phyloP scores from a whole-genome alignment of 2,113 vertebrate genomes.

The Sisor rabdophorus region DNA sequence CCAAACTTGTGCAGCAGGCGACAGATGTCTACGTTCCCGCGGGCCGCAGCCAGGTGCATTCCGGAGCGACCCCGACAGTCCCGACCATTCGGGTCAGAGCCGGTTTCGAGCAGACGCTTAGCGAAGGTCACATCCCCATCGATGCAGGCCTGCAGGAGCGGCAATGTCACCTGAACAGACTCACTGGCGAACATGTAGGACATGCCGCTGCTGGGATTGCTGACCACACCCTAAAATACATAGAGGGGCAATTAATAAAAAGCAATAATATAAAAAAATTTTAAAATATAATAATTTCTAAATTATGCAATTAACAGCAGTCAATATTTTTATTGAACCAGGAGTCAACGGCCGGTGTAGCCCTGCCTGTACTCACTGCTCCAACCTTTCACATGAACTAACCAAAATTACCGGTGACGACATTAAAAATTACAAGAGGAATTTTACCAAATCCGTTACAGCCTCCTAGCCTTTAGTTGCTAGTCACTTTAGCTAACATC shows the following conservation, averaged over 20 bases:
- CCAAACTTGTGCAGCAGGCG: constrained; percentile 82
- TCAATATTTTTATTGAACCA: too few species aligned
- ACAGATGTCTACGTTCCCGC: constrained; percentile 82
- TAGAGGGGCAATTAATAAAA: too few species aligned
- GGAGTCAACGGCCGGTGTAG: too few species aligned
- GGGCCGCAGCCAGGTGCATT: constrained; percentile 80
- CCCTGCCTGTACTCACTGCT: too few species aligned
- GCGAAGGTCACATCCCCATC: constrained; percentile 79
- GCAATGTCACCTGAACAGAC: constrained; percentile 76
- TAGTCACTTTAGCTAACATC: neutral
- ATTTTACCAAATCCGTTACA: neutral
- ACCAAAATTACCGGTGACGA: too few species aligned
- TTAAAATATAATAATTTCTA: too few species aligned
- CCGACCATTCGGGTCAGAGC: constrained; percentile 80
- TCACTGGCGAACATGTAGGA: constrained; percentile 83
- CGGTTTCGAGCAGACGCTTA: constrained; percentile 78
- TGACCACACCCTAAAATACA: too few species aligned
- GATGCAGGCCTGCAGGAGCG: constrained; percentile 81
- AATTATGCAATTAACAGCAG: too few species aligned
- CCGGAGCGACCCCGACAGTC: constrained; percentile 80
- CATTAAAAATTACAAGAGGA: too few species aligned
- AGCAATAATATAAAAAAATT: too few species aligned
- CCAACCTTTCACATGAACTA: too few species aligned
- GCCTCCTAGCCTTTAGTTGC: neutral
- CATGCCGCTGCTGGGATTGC: constrained; percentile 60